Evolutionary conservation across 1,140 invertebrate species (phyloP), one percentile per base, ranked within the genome.

Genomic region (Hestina assimilis): DNA sequence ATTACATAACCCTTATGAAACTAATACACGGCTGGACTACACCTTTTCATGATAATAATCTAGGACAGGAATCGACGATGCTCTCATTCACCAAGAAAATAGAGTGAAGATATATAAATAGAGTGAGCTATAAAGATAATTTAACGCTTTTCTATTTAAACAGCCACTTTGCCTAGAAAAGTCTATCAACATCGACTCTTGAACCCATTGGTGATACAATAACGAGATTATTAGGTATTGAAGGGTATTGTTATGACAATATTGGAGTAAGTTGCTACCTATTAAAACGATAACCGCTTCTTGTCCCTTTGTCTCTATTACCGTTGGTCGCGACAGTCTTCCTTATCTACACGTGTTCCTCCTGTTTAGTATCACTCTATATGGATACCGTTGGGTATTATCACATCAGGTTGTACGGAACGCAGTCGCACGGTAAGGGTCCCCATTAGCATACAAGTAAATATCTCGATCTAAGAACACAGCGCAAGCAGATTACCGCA

Each of bases 401-500:
- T 83, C 79, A 81, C 80, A 83, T 85, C 82, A 79, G 71, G 58
- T 69, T 77, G 76, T 75, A 54, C 55, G 47, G 46, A 41, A 63
- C 61, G 55, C 69, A 66, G 73, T 80, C 71, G 75, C 79, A 77
- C 73, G 76, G 77, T 74, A 81, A 83, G 71, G 71, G 70, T 52
- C 69, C 33, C 59, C 65, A 85, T 87, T 85, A 80, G 81, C 84
- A 87, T 87, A 87, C 78, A 85, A 83, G 79, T 73, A 78, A 76
- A 79, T 79, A 85, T 85, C 79, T 75, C 75, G 82, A 84, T 85
- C 71, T 83, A 57, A 61, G 15, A 63, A 68, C 59, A 72, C 9
- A 28, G 65, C 59, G 48, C 63, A 52, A 59, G 68, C 72, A 75
- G 79, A 81, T 85, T 81, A 72, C 67, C 63, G 43, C 33, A 43